Base-by-base conservation (phyloP, 2,113 vertebrate genomes). In the Hiodon tergisus region DNA sequence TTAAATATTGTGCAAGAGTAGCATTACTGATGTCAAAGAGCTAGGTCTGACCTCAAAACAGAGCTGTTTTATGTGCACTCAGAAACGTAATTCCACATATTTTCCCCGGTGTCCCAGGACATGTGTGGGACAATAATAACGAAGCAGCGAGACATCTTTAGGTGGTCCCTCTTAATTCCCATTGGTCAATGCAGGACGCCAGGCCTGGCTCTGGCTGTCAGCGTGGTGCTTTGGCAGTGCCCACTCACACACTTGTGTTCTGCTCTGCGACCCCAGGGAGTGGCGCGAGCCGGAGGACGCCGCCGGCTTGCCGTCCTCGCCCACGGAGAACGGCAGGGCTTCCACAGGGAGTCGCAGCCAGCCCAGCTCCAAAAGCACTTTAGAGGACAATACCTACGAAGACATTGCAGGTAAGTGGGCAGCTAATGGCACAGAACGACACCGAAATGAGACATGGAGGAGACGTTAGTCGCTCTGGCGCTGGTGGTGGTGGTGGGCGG, bases 311-410 rank as follows among this genome's bases (percentile, higher is more conserved):
- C 92, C 94, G 8, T 88, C 95, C 74, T 95, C 94, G 70, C 96
- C 94, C 7, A 93, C 89, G 76, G 95, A 97, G 87, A 99, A 99
- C 17, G 96, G 97, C 87, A 95, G 94, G 0, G 76, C 82, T 67
- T 85, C 86, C 73, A 78, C 80, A 71, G 94, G 93, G 78, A 89
- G 79, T 74, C 93, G 90, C 86, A 94, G 87, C 77, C 93, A 92
- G 75, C 93, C 94, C 87, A 91, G 88, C 91, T 95, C 93, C 78
- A 98, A 98, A 92, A 95, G 95, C 95, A 96, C 95, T 93, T 95
- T 95, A 92, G 96, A 99, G 92, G 97, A 99, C 83, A 99, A 98
- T 78, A 90, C 96, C 78, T 99, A 99, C 79, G 97, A 99, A 89
- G 97, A 99, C 80, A 97, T 99, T 77, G 94, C 96, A 86, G 97